A percentile compares a stretch with the other conserved stretches of the same genome.
phyloP scores from a whole-genome alignment of 2,888 invertebrate genomes.

The Acrobasis suavella region DNA sequence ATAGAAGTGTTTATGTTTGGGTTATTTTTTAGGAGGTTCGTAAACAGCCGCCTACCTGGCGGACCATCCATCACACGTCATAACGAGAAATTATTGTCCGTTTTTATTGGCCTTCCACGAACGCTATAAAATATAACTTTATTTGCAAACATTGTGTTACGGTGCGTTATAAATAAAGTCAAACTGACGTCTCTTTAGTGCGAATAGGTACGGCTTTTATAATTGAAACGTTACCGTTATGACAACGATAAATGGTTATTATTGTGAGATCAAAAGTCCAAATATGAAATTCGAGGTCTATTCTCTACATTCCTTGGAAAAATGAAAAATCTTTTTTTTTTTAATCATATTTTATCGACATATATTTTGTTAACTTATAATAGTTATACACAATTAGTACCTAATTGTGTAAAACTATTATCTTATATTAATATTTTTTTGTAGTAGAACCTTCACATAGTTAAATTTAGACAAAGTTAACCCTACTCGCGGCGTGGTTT shows the following conservation, averaged over 20 bases:
- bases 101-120: slow-evolving; percentile 63
- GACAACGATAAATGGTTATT: neutral
- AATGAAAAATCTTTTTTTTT: too few species aligned
- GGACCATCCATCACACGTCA: slow-evolving; percentile 71
- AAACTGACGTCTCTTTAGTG: slow-evolving; percentile 44
- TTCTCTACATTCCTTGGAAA: neutral
- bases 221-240: neutral
- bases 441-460: neutral
- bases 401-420: too few species aligned
- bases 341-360: too few species aligned
- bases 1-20: slow-evolving; percentile 78
- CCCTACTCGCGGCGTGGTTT: slow-evolving; percentile 19
- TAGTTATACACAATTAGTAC: too few species aligned
- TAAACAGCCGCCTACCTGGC: slow-evolving; percentile 68
- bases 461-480: neutral
- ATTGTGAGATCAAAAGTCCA: neutral
- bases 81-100: slow-evolving; percentile 70
- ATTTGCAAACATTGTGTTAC: slow-evolving; percentile 72
- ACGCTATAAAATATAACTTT: slow-evolving; percentile 59
- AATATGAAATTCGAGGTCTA: neutral
- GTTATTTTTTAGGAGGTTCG: slow-evolving; percentile 56
- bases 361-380: too few species aligned
- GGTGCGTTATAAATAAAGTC: slow-evolving; percentile 43
- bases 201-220: neutral
- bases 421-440: too few species aligned